Evolutionary conservation across 2,888 invertebrate species (phyloP), one percentile per base, ranked within the genome.

Genomic region (Ormyrus nitidulus): DNA sequence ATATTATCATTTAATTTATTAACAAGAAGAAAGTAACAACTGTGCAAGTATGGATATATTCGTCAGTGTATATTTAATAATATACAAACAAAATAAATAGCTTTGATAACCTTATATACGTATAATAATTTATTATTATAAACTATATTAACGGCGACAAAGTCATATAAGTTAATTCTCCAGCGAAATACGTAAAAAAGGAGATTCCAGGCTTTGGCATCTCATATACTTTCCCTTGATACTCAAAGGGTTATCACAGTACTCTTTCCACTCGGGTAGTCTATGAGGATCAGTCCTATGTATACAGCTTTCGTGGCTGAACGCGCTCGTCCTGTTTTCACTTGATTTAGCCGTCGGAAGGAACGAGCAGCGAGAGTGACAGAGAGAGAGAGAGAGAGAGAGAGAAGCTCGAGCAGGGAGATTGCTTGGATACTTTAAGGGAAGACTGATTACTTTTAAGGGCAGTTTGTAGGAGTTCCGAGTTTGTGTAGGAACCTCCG

Each of bases 371-470:
- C 54, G 56, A 62, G 59, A 75, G 66, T 54, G 76, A 77, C n/a
- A 71, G 61, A 44, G 51, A 56, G 66, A 62, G 34, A 34, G 34
- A 34, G 13, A 34, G 13, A 44, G 48, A 51, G 61, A 5, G 51
- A 64, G 71, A 46, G 49, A 58, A 10, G 48, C 65, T 58, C 53
- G 46, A 56, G 58, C 46, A 64, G 13, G 56, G 69, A 46, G 80
- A 70, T 49, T 69, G 54, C 54, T 56, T 13, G 61, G 46, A 54
- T 53, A 75, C 66, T 75, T 75, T 59, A 34, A 54, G 62, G 56
- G 62, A 69, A 62, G 69, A 77, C 69, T 69, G 76, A 77, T 77
- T 77, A 62, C 76, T 77, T 62, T 54, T 61, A 61, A 59, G 68
- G 68, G 51, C 13, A 68, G 53, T 75, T 68, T 51, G 44, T 7